These are phyloP conservation scores for Odontomyia ornata DNA, from an alignment of 2,888 invertebrate genomes.

Conservation along the genomic window DNA sequence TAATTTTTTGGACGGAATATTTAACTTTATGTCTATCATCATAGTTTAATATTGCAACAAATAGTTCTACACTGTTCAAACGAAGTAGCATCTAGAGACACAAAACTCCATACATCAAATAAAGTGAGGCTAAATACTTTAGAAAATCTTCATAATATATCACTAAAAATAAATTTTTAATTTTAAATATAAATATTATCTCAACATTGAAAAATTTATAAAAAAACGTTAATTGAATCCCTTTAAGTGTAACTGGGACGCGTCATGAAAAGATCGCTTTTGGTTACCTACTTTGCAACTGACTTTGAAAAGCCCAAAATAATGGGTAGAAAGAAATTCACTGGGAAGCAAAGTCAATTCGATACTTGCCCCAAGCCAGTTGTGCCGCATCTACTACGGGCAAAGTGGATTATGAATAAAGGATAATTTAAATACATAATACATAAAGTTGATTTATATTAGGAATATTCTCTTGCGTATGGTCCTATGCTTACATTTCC, in stretches of 20 bases:
- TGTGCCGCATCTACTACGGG: neutral
- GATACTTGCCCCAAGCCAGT: no score
- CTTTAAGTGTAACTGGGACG: no score
- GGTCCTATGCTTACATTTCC: neutral
- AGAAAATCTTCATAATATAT: no score
- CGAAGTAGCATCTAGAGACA: neutral
- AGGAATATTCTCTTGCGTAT: neutral
- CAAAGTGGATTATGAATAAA: neutral
- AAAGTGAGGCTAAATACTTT: neutral
- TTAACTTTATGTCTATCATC: conserved; percentile 35
- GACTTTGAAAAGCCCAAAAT: no score
- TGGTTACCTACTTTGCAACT: no score
- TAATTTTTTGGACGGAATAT: conserved; percentile 42
- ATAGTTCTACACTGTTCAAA: neutral
- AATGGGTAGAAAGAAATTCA: no score
- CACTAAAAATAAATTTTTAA: no score
- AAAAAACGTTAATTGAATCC: no score
- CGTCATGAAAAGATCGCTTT: no score
- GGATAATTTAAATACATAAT: neutral
- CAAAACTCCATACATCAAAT: neutral
- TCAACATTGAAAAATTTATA: no score
- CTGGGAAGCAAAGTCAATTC: no score
- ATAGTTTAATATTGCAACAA: conserved; percentile 27
- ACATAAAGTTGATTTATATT: neutral
- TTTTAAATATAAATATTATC: no score